A percentile compares a stretch with the other conserved stretches of the same genome.
These are phyloP conservation scores for Tyria jacobaeae DNA, from an alignment of 2,888 invertebrate genomes.

Conservation along the genomic window DNA sequence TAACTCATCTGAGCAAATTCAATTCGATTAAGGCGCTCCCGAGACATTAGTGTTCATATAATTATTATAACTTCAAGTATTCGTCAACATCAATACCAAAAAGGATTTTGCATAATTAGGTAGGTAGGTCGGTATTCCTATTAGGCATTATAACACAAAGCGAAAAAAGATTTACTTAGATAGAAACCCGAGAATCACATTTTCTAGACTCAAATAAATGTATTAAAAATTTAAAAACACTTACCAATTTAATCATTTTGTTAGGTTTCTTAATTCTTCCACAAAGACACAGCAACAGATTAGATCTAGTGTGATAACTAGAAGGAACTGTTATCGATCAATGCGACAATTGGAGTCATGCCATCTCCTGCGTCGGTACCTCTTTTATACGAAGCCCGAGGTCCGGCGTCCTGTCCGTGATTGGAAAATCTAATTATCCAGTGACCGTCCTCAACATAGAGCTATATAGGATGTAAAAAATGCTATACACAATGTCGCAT, in stretches of 20 bases:
- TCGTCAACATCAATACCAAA: too few species aligned
- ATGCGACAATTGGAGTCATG: constrained; percentile 48
- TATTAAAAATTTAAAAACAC: constrained; percentile 32
- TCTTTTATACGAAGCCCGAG: constrained; percentile 67
- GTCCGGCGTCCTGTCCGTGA: constrained; percentile 71
- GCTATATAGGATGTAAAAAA: constrained; percentile 64
- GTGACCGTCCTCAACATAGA: constrained; percentile 63
- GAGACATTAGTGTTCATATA: background rate
- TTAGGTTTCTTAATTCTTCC: constrained; percentile 18
- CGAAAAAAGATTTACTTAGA: background rate
- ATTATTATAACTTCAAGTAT: too few species aligned
- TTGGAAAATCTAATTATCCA: constrained; percentile 75
- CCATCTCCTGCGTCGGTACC: constrained; percentile 40
- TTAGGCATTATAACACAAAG: background rate
- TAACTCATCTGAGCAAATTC: background rate
- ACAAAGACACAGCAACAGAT: constrained; percentile 55
- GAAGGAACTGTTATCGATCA: constrained; percentile 67
- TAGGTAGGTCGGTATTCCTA: background rate
- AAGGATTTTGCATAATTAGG: too few species aligned
- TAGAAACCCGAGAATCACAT: too few species aligned
- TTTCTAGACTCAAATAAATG: background rate
- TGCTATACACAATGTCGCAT: constrained; percentile 78
- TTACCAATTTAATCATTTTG: constrained; percentile 79
- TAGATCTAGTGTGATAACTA: constrained; percentile 67
- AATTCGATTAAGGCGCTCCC: background rate